Evolutionary conservation across 2,888 invertebrate genomes (phyloP).

Genomic region (Rhagium mordax): DNA sequence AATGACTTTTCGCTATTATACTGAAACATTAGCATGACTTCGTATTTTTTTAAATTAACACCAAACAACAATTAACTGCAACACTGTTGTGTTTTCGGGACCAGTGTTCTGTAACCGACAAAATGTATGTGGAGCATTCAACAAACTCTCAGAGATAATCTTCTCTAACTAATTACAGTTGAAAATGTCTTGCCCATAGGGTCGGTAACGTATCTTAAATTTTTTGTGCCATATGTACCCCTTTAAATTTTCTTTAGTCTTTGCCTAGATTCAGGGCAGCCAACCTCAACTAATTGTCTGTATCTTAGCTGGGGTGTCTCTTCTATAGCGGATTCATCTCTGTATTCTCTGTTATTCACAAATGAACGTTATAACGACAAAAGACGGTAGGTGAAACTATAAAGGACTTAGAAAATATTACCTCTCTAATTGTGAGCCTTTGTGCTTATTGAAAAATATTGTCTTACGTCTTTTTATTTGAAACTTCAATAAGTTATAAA

Average conservation of each 20-base stretch:
- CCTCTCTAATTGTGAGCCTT: slow-evolving; percentile 26
- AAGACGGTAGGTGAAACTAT: slow-evolving; percentile 23
- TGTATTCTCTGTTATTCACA: slow-evolving; percentile 56
- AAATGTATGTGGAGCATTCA: neutral
- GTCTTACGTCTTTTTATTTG: slow-evolving; percentile 18
- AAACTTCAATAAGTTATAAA: slow-evolving; percentile 13
- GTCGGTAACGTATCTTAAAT: slow-evolving; percentile 27
- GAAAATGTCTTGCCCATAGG: slow-evolving; percentile 26
- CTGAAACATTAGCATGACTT: too few species aligned
- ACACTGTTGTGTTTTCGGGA: neutral
- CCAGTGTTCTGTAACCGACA: neutral
- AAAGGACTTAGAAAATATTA: slow-evolving; percentile 26
- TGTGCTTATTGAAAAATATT: slow-evolving; percentile 22
- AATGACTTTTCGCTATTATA: too few species aligned
- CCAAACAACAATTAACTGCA: neutral
- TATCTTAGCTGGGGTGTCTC: slow-evolving; percentile 53
- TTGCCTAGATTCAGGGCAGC: slow-evolving; percentile 48
- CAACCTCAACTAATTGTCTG: slow-evolving; percentile 54
- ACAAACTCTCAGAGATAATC: slow-evolving; percentile 23
- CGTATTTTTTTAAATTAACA: too few species aligned
- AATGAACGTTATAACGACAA: slow-evolving; percentile 55
- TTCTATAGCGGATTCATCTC: slow-evolving; percentile 54
- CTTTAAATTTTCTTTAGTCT: slow-evolving; percentile 44
- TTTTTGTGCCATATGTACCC: slow-evolving; percentile 32
- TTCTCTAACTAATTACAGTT: slow-evolving; percentile 20